phyloP scores from a whole-genome alignment of 37 sponge, comb jelly and placozoan species.

The Amphimedon queenslandica region DNA sequence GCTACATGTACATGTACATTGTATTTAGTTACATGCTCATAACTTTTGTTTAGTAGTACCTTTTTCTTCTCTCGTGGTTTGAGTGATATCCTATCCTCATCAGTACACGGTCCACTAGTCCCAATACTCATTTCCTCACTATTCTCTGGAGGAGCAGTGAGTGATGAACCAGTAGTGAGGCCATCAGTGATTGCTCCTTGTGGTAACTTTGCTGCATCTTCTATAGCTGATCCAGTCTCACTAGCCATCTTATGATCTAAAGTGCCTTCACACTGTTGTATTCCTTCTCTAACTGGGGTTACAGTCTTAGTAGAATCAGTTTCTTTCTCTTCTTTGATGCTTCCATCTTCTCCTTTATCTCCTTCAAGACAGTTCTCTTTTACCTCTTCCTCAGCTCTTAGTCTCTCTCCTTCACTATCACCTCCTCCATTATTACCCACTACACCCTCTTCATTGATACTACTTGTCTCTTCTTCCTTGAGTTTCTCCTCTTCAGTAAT shows the following conservation, averaged over 20 bases:
- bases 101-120: conserved; percentile 22
- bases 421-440: not conserved
- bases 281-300: not conserved
- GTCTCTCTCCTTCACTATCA: too few relatives aligned
- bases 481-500: too few relatives aligned
- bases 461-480: too few relatives aligned
- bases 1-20: too few relatives aligned
- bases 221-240: not conserved
- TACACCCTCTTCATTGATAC: too few relatives aligned
- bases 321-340: not conserved
- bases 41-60: too few relatives aligned
- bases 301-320: not conserved
- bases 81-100: conserved; percentile 48
- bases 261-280: not conserved
- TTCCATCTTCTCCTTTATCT: not conserved
- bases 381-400: not conserved
- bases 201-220: not conserved
- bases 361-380: not conserved
- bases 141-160: not conserved
- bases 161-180: not conserved
- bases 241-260: not conserved
- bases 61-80: conserved; percentile 55
- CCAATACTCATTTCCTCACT: not conserved
- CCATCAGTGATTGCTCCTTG: not conserved
- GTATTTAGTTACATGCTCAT: too few relatives aligned